Evolutionary conservation across 1,140 invertebrate genomes (phyloP).

Genomic region (Aphelenchoides fujianensis): DNA sequence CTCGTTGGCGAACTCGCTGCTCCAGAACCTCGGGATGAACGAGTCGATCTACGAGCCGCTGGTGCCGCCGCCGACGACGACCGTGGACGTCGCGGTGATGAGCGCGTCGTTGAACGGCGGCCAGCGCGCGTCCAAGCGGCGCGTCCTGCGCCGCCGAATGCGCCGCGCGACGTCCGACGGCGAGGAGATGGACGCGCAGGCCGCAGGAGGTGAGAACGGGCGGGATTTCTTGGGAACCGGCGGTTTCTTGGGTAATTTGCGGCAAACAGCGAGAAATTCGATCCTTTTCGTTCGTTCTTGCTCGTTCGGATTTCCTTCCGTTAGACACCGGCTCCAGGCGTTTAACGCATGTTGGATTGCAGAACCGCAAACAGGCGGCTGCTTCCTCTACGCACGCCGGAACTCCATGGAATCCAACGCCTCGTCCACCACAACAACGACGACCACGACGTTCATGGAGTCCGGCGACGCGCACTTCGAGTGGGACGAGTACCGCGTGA

Average conservation of each 20-base stretch:
- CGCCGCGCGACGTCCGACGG: constrained; percentile 36
- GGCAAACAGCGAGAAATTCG: too few species aligned
- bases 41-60: constrained; percentile 18
- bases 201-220: constrained; percentile 11
- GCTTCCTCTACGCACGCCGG: constrained; percentile 16
- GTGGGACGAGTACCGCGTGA: constrained; percentile 35
- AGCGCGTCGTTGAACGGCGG: constrained; percentile 27
- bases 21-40: not conserved
- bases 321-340: not conserved
- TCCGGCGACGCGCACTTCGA: constrained; percentile 39
- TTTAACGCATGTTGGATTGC: not conserved
- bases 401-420: constrained; percentile 29
- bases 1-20: not conserved
- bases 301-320: not conserved
- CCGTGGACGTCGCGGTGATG: constrained; percentile 26
- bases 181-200: not conserved
- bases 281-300: not conserved
- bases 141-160: constrained; percentile 25
- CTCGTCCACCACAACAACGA: too few species aligned
- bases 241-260: too few species aligned
- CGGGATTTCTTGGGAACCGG: not conserved
- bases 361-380: not conserved
- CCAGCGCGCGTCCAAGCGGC: not conserved
- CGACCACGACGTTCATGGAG: constrained; percentile 29
- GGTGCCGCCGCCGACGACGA: too few species aligned